phyloP scores from a whole-genome alignment of 1,140 invertebrate species.

The Sarcophaga peregrina region DNA sequence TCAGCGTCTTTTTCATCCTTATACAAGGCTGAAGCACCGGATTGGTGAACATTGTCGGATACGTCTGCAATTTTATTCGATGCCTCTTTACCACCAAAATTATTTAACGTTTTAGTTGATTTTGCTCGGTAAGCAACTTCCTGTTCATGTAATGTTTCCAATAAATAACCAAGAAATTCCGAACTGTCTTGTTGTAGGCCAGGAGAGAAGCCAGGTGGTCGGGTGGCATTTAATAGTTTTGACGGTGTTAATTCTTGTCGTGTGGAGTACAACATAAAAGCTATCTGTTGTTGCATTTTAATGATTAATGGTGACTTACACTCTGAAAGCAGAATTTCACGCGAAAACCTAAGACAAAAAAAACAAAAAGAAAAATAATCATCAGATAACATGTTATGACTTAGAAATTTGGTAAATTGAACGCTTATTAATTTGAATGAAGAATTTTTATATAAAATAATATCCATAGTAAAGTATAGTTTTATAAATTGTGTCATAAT shows the following conservation, averaged over 20 bases:
- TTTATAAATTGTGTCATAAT: not conserved
- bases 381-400: not conserved
- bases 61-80: not conserved
- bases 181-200: constrained; percentile 88
- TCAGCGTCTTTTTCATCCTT: constrained; percentile 44
- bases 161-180: constrained; percentile 83
- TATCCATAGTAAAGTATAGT: not conserved
- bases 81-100: not conserved
- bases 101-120: not conserved
- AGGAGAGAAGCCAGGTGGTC: constrained; percentile 79
- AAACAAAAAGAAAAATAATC: not conserved
- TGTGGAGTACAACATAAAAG: constrained; percentile 77
- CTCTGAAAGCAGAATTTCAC: constrained; percentile 70
- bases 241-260: constrained; percentile 75
- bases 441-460: not conserved
- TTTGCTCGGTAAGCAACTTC: constrained; percentile 65
- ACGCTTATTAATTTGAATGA: not conserved
- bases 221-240: constrained; percentile 74
- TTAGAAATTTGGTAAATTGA: not conserved
- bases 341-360: constrained; percentile 70
- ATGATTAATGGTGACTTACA: constrained; percentile 70
- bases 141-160: constrained; percentile 79
- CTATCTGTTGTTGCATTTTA: constrained; percentile 80
- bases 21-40: constrained; percentile 34
- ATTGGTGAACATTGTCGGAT: constrained; percentile 1